Conservation (phyloP, 30 jellyfish, hydroid and myxozoan genomes). For the Aurelia sp. region DNA sequence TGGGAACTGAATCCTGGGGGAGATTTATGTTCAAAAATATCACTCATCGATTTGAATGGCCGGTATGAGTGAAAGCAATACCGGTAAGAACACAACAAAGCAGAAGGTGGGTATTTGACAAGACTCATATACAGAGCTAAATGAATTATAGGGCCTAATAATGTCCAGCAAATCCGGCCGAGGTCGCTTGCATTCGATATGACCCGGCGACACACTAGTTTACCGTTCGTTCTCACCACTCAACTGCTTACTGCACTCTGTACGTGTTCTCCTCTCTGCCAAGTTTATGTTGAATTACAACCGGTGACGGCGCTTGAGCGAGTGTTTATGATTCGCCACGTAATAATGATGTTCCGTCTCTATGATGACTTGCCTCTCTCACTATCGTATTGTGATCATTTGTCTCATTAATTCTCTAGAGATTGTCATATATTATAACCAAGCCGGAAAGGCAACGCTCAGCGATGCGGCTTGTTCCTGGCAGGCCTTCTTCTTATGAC, state of each 20-base stretch:
- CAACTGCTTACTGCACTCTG: neutral
- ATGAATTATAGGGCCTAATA: conserved; percentile 19
- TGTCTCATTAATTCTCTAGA: neutral
- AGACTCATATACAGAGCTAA: conserved; percentile 61
- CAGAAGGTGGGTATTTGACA: conserved; percentile 28
- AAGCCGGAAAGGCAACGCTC: too few species aligned
- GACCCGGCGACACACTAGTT: neutral
- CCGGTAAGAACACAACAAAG: conserved; percentile 46
- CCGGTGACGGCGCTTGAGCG: neutral
- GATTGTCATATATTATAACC: conserved; percentile 8
- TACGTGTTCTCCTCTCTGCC: neutral
- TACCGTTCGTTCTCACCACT: neutral
- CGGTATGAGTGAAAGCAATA: conserved; percentile 48
- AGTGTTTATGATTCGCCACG: too few species aligned
- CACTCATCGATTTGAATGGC: conserved; percentile 67
- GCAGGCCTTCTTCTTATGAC: neutral
- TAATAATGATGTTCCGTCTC: too few species aligned
- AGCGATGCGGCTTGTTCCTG: neutral
- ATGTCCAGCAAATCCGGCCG: too few species aligned
- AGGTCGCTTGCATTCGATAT: conserved; percentile 1
- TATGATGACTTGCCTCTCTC: too few species aligned
- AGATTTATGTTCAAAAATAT: conserved; percentile 71
- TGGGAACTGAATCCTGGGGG: conserved; percentile 42
- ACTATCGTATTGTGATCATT: too few species aligned
- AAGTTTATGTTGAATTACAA: neutral